Percentiles rank a stretch among this genome's conserved stretches.
Evolutionary conservation across 1,140 invertebrate genomes (phyloP).

Genomic region (Temnothorax longispinosus): DNA sequence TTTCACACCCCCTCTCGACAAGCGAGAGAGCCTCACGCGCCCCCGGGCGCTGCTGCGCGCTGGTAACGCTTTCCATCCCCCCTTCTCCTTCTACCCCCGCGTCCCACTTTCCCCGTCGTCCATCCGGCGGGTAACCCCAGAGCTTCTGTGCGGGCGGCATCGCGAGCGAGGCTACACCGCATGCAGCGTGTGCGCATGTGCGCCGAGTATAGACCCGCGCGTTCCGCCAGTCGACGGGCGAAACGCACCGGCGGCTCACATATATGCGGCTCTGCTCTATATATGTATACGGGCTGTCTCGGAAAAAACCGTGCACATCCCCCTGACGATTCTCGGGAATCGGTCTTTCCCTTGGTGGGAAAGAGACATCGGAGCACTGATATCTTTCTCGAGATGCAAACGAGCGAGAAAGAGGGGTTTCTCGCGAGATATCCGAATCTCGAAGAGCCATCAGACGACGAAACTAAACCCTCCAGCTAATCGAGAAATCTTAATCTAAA

Average conservation of each 20-base stretch:
- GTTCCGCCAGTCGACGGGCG: constrained; percentile 66
- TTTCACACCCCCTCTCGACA: constrained; percentile 27
- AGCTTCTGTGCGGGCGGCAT: constrained; percentile 34
- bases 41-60: constrained; percentile 23
- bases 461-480: too few relatives aligned
- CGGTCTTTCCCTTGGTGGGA: not conserved
- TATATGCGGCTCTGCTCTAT: constrained; percentile 56
- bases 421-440: not conserved
- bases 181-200: constrained; percentile 67
- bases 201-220: constrained; percentile 74
- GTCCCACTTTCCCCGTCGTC: not conserved
- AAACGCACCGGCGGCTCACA: constrained; percentile 37
- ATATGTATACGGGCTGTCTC: constrained; percentile 23
- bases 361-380: not conserved
- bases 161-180: constrained; percentile 20
- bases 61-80: not conserved
- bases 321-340: too few relatives aligned
- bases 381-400: too few relatives aligned
- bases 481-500: too few relatives aligned
- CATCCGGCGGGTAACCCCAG: constrained; percentile 25
- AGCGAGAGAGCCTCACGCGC: not conserved
- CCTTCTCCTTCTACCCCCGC: not conserved
- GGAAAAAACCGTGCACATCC: not conserved
- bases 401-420: not conserved
- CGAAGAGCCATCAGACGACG: too few relatives aligned